Evolutionary conservation across 1,140 invertebrate genomes (phyloP).

Genomic region (Apis dorsata): DNA sequence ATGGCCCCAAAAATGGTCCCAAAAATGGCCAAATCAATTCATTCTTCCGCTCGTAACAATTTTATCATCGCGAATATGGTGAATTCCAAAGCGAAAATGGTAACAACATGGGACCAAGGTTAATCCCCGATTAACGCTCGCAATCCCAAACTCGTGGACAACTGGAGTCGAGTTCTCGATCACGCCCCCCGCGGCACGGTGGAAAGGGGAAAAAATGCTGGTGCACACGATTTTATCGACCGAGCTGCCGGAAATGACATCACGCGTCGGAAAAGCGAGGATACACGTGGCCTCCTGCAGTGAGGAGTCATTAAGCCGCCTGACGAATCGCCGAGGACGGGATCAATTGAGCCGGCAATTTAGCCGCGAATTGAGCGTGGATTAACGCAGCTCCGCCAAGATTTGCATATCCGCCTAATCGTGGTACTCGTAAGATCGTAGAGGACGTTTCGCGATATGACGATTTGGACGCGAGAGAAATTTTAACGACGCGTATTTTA

Average conservation of each 20-base stretch:
- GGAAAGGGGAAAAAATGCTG: neutral
- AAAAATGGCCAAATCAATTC: too few species aligned
- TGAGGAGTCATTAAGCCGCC: slow-evolving; percentile 34
- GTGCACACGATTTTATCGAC: slow-evolving; percentile 50
- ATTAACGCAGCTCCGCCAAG: slow-evolving; percentile 21
- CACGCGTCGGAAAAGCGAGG: slow-evolving; percentile 48
- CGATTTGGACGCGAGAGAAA: neutral
- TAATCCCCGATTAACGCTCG: neutral
- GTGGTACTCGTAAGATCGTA: neutral
- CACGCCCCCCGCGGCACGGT: neutral
- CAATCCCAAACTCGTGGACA: neutral
- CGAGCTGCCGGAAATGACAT: slow-evolving; percentile 59
- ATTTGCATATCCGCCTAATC: slow-evolving; percentile 49
- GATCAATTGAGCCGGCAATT: slow-evolving; percentile 61
- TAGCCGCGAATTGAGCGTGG: slow-evolving; percentile 48
- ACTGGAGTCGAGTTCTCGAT: slow-evolving; percentile 15
- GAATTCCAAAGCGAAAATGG: too few species aligned
- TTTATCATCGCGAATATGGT: too few species aligned
- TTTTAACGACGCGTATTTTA: neutral
- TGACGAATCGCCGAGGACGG: slow-evolving; percentile 48
- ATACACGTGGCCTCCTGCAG: slow-evolving; percentile 51
- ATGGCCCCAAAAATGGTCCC: too few species aligned
- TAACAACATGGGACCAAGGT: too few species aligned
- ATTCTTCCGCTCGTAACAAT: too few species aligned
- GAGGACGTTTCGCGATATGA: neutral